Base-by-base conservation (phyloP, 2,797 vertebrate species). In the Mycteria americana region DNA sequence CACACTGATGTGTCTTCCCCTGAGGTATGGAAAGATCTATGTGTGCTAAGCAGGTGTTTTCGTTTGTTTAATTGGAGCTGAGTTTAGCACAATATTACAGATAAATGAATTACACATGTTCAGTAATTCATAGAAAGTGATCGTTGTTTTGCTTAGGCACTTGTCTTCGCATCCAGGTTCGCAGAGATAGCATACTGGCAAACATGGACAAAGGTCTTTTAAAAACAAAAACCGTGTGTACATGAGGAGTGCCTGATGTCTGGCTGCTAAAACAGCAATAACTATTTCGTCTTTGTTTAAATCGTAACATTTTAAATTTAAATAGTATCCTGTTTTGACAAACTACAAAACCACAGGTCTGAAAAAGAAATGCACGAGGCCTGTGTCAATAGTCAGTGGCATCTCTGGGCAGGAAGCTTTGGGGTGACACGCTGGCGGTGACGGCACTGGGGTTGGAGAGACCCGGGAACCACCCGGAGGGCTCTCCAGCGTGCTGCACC, bases 281-380 rank as follows among this genome's bases (percentile, higher is more conserved):
- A 80, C 96, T 96, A 88, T 89, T 98, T 96, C 48, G 95, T 89
- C 96, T 97, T 94, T 96, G 94, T 97, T 97, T 96, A 96, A 97
- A 97, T 97, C 33, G 17, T 96, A 96, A 85, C 96, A 89, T 97
- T 98, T 97, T 75, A 60, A 94, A 98, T 97, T 97, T 98, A 98
- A 98, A 98, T 98, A 97, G 97, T 97, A 98, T 99, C 98, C 98
- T 99, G 99, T 98, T 99, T 98, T 99, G 99, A 99, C 98, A 98
- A 98, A 98, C 98, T 98, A 96, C 97, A 98, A 98, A 98, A 98
- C 98, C 98, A 98, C 98, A 98, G 96, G 98, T 98, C 97, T 96
- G 97, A 92, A 96, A 95, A 96, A 95, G 95, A 97, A 96, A 91
- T 74, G 85, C 96, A 46, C 18, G 13, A 86, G 96, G 97, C 96